These are phyloP conservation scores for Elaphurus davidianus DNA, from an alignment of 2,113 vertebrate genomes.

Conservation along the genomic window DNA sequence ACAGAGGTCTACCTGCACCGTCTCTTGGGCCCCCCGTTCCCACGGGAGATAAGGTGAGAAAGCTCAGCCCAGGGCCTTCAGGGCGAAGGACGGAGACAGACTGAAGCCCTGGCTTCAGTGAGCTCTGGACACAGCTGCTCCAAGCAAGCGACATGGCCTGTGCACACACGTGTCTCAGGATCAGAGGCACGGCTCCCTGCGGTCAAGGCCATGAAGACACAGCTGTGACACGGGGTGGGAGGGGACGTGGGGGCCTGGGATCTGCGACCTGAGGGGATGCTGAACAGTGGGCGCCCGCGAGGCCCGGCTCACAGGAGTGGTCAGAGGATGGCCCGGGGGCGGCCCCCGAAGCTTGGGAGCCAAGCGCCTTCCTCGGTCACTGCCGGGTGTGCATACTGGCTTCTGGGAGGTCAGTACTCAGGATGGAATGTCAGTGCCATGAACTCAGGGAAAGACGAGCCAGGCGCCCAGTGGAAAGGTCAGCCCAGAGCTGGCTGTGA, in stretches of 20 bases:
- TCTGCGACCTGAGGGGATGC: background rate
- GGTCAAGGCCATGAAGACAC: background rate
- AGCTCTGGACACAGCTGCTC: background rate
- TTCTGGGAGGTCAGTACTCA: background rate
- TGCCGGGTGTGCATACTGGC: accelerated
- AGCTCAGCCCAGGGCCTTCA: background rate
- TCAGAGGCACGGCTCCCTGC: background rate
- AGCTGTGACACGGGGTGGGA: background rate
- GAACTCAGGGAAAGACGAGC: background rate
- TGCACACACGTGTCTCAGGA: background rate
- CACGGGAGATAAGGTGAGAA: background rate
- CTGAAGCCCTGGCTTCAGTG: background rate
- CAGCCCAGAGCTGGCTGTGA: background rate
- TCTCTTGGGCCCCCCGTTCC: background rate
- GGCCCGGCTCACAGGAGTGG: background rate
- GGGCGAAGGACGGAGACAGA: background rate
- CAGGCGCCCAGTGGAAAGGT: background rate
- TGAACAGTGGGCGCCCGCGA: background rate
- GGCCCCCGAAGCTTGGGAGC: background rate
- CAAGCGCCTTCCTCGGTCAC: background rate
- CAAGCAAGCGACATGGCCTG: background rate
- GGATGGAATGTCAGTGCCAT: background rate
- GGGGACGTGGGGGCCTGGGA: background rate
- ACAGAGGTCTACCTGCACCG: background rate
- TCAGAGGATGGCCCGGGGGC: too few relatives aligned